Evolutionary conservation across 2,797 vertebrate genomes (phyloP), one percentile per base, ranked within the genome.

Genomic region (Dipus sagitta): DNA sequence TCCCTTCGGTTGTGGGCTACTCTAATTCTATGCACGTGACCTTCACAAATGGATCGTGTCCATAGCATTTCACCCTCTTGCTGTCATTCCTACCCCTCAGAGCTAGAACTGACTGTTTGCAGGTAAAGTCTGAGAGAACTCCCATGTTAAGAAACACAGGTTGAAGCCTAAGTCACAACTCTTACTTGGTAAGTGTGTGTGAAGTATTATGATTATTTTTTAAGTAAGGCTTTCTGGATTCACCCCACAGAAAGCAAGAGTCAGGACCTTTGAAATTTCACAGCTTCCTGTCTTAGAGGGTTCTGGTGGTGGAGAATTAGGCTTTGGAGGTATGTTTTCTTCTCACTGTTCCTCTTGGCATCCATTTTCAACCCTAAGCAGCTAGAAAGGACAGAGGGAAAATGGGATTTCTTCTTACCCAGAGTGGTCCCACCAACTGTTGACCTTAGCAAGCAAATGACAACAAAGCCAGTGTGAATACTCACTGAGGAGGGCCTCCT

Each of bases 51-150:
- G 1, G 30, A 12, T 72, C 12, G 12, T 93, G 72, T 87, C 76
- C 80, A 70, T 24, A 54, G 68, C n/a, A 17, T 18, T 70, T 74
- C 13, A 20, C 47, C 90, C 58, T 81, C 72, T 64, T 86, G 86
- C 60, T 82, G 8, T 93, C 75, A n/a, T 58, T 71, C 80, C 85
- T 60, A 32, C 21, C 52, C 77, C 30, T n/a, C 65, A 4, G 74
- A 95, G n/a, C 74, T 90, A 38, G 58, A 72, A 88, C 85, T 91
- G 72, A 78, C 65, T 54, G 86, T 92, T 80, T 75, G 24, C 72
- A n/a, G 26, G 26, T 47, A 28, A 78, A n/a, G 18, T 81, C 58
- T 71, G 77, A 75, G 60, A 8, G 52, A 85, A 38, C 86, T 71
- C 67, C 34, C 72, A 5, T n/a, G 42, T 60, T 92, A 62, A 17